Conservation (phyloP, 2,888 invertebrate species). For the Slavum lentiscoides region DNA sequence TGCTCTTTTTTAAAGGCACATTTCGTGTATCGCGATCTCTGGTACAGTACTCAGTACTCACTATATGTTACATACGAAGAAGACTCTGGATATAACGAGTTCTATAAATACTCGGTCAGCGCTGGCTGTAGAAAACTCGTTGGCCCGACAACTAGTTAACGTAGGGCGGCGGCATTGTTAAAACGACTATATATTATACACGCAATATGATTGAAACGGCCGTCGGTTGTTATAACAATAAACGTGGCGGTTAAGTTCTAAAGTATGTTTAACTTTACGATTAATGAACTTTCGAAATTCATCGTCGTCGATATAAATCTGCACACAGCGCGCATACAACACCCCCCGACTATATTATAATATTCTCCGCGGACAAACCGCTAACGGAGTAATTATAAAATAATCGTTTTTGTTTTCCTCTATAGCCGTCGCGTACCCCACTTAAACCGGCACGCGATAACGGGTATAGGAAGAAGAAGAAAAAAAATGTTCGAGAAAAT, state of each 20-base stretch:
- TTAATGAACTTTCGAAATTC: conserved; percentile 42
- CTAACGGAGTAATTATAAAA: too few species aligned
- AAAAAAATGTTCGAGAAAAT: too few species aligned
- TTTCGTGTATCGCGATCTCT: too few species aligned
- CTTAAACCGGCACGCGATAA: too few species aligned
- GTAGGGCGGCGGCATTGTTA: conserved; percentile 26
- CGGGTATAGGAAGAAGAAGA: too few species aligned
- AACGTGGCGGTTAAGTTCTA: background rate
- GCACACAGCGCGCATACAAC: too few species aligned
- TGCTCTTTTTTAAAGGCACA: too few species aligned
- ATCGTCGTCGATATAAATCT: background rate
- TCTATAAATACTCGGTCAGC: background rate
- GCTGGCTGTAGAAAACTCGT: conserved; percentile 23
- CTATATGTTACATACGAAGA: background rate
- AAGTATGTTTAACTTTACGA: conserved; percentile 22
- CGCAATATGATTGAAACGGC: background rate
- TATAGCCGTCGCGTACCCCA: too few species aligned
- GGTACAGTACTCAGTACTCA: background rate
- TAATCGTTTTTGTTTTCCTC: too few species aligned
- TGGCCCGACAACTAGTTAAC: conserved; percentile 29
- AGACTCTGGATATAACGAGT: background rate
- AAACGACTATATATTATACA: background rate
- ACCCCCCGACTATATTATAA: too few species aligned
- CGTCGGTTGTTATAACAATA: background rate
- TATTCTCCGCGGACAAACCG: too few species aligned